Percentiles rank a stretch among this genome's conserved stretches.
Evolutionary conservation across 2,113 vertebrate species (phyloP).

Genomic region (Sigmodon hispidus): DNA sequence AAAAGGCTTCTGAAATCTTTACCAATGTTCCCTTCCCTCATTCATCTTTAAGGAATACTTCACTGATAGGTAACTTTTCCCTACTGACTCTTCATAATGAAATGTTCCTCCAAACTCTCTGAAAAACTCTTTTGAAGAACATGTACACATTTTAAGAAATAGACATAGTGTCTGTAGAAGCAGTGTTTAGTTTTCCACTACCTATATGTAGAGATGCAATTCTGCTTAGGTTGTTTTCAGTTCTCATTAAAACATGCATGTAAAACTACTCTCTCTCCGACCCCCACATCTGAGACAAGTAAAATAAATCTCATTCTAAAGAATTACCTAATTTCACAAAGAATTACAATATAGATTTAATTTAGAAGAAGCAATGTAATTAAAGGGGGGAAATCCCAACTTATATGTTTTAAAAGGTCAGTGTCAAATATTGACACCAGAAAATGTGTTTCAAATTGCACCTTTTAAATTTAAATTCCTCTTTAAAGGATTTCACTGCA

Average conservation of each 20-base stretch:
- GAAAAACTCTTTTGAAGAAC: neutral
- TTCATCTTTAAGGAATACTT: neutral
- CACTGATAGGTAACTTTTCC: neutral
- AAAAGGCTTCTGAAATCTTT: neutral
- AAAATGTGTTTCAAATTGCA: slow-evolving; percentile 77
- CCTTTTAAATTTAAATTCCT: slow-evolving; percentile 77
- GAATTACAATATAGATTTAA: slow-evolving; percentile 67
- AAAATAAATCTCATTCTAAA: slow-evolving; percentile 54
- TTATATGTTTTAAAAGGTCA: slow-evolving; percentile 78
- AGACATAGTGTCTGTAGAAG: neutral
- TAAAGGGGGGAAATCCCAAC: slow-evolving; percentile 67
- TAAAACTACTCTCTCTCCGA: neutral
- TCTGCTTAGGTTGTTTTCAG: neutral
- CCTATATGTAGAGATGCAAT: neutral
- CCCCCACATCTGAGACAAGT: neutral
- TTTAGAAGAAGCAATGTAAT: slow-evolving; percentile 67
- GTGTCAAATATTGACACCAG: slow-evolving; percentile 75
- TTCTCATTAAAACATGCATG: neutral
- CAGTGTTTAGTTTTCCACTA: neutral
- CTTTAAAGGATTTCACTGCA: slow-evolving; percentile 65
- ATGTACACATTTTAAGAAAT: neutral
- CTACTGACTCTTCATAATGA: neutral
- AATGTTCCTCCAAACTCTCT: neutral
- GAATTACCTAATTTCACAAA: slow-evolving; percentile 55
- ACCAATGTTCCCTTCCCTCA: neutral